phyloP scores from a whole-genome alignment of 1,140 invertebrate species.

The Oppia nitens region DNA sequence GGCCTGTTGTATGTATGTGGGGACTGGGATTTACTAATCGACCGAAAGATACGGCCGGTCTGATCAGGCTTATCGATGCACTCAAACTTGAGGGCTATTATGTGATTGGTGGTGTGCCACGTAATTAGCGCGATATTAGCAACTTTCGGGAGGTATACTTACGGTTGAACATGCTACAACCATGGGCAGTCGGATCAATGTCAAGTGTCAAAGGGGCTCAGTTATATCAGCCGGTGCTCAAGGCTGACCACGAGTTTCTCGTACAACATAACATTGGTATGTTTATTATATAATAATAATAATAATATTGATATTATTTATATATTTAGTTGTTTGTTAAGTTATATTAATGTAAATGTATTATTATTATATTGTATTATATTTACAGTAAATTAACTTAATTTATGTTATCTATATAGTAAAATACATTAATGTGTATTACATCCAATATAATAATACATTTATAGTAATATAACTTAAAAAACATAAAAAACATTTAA shows the following conservation, averaged over 20 bases:
- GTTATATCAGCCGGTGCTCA: not conserved
- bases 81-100: not conserved
- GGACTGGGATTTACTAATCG: not conserved
- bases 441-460: no score
- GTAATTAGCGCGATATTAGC: not conserved
- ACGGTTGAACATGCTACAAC: not conserved
- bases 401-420: no score
- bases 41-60: not conserved
- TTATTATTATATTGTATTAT: no score
- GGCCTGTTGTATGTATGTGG: not conserved
- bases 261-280: not conserved
- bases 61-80: not conserved
- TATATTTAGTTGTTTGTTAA: no score
- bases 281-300: no score
- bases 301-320: no score
- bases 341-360: no score
- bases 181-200: not conserved
- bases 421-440: no score
- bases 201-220: not conserved
- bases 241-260: not conserved
- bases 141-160: not conserved
- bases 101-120: not conserved
- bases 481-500: no score
- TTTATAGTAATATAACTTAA: no score
- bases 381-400: no score